Percentiles rank a stretch among this genome's conserved stretches.
These are phyloP conservation scores for Aproaerema taeniolella DNA, from an alignment of 2,888 invertebrate species.

Conservation along the genomic window DNA sequence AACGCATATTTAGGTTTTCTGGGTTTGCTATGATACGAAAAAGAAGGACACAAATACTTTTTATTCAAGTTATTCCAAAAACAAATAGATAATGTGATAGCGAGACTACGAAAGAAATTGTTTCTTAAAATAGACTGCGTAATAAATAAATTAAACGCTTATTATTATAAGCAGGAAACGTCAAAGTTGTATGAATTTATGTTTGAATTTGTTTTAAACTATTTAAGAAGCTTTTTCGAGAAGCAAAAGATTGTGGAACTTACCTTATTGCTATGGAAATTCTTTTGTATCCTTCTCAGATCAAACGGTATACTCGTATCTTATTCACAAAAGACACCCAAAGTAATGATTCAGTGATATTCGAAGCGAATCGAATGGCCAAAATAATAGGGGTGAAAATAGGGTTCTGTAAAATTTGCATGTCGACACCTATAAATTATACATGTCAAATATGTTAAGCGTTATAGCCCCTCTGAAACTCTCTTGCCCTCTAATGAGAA, in stretches of 20 bases:
- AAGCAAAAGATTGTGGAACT: constrained; percentile 25
- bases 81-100: too few relatives aligned
- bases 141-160: too few relatives aligned
- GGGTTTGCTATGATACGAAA: too few relatives aligned
- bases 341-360: constrained; percentile 42
- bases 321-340: constrained; percentile 46
- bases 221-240: not conserved
- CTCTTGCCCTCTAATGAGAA: constrained; percentile 43
- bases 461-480: constrained; percentile 41
- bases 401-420: constrained; percentile 44
- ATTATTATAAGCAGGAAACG: too few relatives aligned
- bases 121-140: too few relatives aligned
- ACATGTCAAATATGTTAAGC: constrained; percentile 51
- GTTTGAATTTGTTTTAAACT: too few relatives aligned
- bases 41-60: too few relatives aligned
- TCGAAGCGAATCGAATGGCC: constrained; percentile 35
- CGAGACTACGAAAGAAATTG: too few relatives aligned
- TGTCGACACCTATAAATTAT: constrained; percentile 52
- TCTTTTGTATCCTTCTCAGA: constrained; percentile 34
- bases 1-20: too few relatives aligned
- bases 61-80: too few relatives aligned
- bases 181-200: too few relatives aligned
- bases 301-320: constrained; percentile 46
- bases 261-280: constrained; percentile 37
- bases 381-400: constrained; percentile 37